Conservation (phyloP, 2,888 invertebrate species). For the Neria commutata region DNA sequence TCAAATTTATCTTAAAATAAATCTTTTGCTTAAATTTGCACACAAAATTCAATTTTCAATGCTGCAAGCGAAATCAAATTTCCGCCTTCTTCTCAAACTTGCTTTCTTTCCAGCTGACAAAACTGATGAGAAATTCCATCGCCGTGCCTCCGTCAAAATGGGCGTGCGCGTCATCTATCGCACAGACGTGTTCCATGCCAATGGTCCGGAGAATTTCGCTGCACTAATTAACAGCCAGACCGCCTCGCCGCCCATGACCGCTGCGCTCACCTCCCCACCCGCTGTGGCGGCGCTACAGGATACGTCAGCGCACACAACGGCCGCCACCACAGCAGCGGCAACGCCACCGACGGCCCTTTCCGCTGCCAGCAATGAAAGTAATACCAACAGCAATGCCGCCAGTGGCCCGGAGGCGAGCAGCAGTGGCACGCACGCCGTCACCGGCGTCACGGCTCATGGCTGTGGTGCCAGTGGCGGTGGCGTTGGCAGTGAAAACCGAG, state of each 20-base stretch:
- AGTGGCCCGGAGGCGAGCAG: not conserved
- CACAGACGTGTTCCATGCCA: conserved; percentile 50
- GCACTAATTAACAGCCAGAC: conserved; percentile 46
- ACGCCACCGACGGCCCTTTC: not conserved
- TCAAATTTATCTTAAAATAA: too few species aligned
- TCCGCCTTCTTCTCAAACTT: not conserved
- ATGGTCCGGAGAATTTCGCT: conserved; percentile 51
- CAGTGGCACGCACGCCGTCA: too few species aligned
- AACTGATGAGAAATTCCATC: conserved; percentile 80
- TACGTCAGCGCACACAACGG: conserved; percentile 15
- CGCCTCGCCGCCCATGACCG: conserved; percentile 42
- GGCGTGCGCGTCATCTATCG: conserved; percentile 82
- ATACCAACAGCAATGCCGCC: not conserved
- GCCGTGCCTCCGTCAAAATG: conserved; percentile 82
- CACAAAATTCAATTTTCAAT: too few species aligned
- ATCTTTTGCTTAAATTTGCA: too few species aligned
- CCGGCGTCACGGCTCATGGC: conserved; percentile 8
- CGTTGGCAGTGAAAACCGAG: conserved; percentile 2
- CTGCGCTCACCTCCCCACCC: conserved; percentile 33
- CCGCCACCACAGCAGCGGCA: conserved; percentile 1
- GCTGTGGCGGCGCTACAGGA: conserved; percentile 10
- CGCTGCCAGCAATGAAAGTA: not conserved
- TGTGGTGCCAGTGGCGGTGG: conserved; percentile 4
- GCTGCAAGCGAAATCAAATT: too few species aligned
- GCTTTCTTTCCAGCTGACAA: conserved; percentile 71